These are phyloP conservation scores for Chloroceryle inda DNA, from an alignment of 2,797 vertebrate species.

Conservation along the genomic window DNA sequence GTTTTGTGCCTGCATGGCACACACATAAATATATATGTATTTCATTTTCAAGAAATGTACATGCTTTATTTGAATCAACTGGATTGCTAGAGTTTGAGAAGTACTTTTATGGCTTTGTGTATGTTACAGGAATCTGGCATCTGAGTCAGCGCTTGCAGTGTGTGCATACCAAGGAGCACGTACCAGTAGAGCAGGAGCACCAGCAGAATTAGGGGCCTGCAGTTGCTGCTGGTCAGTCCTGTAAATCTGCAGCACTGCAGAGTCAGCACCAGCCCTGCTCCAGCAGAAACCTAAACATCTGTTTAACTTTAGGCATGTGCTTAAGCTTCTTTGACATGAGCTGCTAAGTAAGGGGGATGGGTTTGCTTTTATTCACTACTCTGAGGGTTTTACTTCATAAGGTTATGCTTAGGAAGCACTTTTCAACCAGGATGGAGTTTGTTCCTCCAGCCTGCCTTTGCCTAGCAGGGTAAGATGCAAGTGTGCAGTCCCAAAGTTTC, in stretches of 20 bases:
- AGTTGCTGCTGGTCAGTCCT: neutral
- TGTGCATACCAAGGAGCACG: neutral
- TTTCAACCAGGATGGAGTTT: neutral
- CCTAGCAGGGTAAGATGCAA: rapidly evolving
- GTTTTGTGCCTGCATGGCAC: neutral
- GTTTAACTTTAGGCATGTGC: constrained; percentile 29
- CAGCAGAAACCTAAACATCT: constrained; percentile 43
- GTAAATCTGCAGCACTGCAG: constrained; percentile 13
- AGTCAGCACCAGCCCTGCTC: constrained; percentile 34
- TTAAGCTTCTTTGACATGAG: constrained; percentile 33
- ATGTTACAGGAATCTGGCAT: neutral
- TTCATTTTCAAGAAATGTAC: neutral
- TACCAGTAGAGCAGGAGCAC: constrained; percentile 26
- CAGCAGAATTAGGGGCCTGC: neutral
- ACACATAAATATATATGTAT: neutral
- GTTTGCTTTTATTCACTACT: neutral
- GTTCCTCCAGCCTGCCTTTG: neutral
- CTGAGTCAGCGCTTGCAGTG: neutral
- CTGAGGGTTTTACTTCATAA: neutral
- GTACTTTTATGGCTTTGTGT: constrained; percentile 48
- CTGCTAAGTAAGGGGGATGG: neutral
- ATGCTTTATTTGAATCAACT: neutral
- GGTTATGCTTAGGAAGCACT: neutral
- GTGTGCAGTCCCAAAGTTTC: neutral
- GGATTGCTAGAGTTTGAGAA: neutral